Base-by-base conservation (phyloP, 2,797 vertebrate genomes). In the Rhinichthys osculus region DNA sequence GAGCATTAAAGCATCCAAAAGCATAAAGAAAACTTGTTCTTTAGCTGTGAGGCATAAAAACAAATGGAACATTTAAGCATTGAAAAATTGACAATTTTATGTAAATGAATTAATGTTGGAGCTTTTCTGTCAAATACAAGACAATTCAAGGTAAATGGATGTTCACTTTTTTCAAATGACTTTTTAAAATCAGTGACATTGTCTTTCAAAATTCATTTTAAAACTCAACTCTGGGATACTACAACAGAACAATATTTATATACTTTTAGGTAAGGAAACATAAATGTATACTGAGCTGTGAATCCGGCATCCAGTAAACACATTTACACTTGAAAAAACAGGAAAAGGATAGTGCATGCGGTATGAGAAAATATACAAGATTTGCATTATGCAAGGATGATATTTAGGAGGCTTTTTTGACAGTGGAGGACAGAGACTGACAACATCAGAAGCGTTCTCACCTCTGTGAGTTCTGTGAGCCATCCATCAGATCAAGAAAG, bases 351-450 rank as follows among this genome's bases (percentile, higher is more conserved):
- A 3, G 27, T 21, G 38, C 71, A 85, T 82, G 84, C 66, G 38
- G 82, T 88, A 67, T 91, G 82, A 89, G 90, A 69, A 87, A 92
- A 92, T 87, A 87, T 85, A 87, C 16, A 4, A 21, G 77, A 83
- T 76, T 5, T 78, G 47, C 44, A 78, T 84, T 78, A 78, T 84
- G 47, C 66, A 78, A 70, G 66, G 38, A 2, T 85, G 50, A 70
- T 85, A 44, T 78, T 70, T 78, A 85, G 7, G 52, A 71, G 27
- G 19, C 30, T 13, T 90, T 47, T 54, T 73, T 82, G 33, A 85
- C 66, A 70, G 66, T 1, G n/a, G 16, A 70, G 74, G 50, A 84
- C 74, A 77, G 5, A 57, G 64, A 70, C 50, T n/a, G 66, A 70
- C 5, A 10, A 44, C 52, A 85, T 62, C 76, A 78, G 64, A 78